Evolutionary conservation across 2,888 invertebrate species (phyloP), one percentile per base, ranked within the genome.

Genomic region (Flexamia atlantica): DNA sequence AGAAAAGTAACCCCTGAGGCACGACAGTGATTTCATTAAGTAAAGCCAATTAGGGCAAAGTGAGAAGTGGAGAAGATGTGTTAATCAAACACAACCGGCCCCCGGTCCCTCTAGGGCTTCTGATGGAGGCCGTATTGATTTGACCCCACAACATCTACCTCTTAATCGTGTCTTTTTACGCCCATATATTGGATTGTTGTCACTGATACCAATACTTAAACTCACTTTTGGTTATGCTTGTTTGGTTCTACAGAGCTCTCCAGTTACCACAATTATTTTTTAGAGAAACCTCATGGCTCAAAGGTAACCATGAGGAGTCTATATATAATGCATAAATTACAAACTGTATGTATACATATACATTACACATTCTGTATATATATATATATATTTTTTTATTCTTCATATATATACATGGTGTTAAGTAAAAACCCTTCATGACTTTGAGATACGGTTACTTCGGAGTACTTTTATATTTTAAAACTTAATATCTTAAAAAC

Each of bases 111-210:
- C 20, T 46, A 23, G 0, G 74, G 74, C 42, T 76, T 76, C 74
- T 46, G 74, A 76, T 76, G 74, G 74, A 5, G 74, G 46, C 46
- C 46, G 46, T 76, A 76, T 76, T 76, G 74, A 76, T 76, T 72
- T 76, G 46, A 76, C 74, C 74, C 20, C 23, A n/a, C 14, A 36
- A 46, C 46, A 50, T 25, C 17, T 40, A 9, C 74, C 46, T 70
- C 74, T 28, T 64, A 64, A 64, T 64, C 28, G 14, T 30, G 64
- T 30, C 64, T 64, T 17, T 30, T 64, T 64, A 30, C 12, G 64
- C 14, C 28, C 64, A 28, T 64, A 64, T 64, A 64, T 64, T 64
- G 64, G 64, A 64, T 64, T 64, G 28, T 17, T 17, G 64, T 64
- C 30, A 64, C 64, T 28, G 64, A 64, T 64, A 64, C 28, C 28